Percentiles rank a stretch among this genome's conserved stretches.
These are phyloP conservation scores for Drosophila bunnanda DNA, from an alignment of 2,888 invertebrate species.

Conservation along the genomic window DNA sequence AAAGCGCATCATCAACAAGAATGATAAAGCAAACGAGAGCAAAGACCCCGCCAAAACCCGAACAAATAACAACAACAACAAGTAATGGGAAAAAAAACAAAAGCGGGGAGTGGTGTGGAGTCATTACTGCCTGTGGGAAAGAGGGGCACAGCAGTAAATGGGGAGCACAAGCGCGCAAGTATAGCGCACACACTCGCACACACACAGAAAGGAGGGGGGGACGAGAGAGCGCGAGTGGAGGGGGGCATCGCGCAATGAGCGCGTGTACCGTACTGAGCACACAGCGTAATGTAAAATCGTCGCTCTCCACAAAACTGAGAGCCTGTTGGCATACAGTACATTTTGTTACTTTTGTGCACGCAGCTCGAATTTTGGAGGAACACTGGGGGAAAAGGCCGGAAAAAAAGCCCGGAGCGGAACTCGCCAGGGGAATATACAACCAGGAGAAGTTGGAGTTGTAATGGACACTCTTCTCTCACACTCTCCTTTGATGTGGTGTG, in stretches of 20 bases:
- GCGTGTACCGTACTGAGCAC: conserved; percentile 71
- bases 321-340: conserved; percentile 85
- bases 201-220: conserved; percentile 3
- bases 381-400: conserved; percentile 22
- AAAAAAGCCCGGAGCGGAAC: conserved; percentile 16
- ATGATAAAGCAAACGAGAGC: conserved; percentile 74
- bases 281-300: conserved; percentile 83
- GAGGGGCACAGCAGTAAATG: conserved; percentile 20
- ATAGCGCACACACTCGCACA: conserved; percentile 54
- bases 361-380: conserved; percentile 54
- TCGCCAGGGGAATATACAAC: conserved; percentile 8
- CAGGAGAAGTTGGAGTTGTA: conserved; percentile 39
- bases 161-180: conserved; percentile 61
- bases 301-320: conserved; percentile 74
- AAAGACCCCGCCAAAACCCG: conserved; percentile 60
- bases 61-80: conserved; percentile 16
- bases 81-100: conserved; percentile 39
- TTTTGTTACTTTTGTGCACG: conserved; percentile 84
- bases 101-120: conserved; percentile 37
- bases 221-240: conserved; percentile 35
- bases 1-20: conserved; percentile 39
- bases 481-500: background rate
- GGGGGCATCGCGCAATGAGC: conserved; percentile 71
- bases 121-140: conserved; percentile 36
- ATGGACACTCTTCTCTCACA: conserved; percentile 6